Base-by-base conservation (phyloP, 2,113 vertebrate species). In the Thunnus thynnus region DNA sequence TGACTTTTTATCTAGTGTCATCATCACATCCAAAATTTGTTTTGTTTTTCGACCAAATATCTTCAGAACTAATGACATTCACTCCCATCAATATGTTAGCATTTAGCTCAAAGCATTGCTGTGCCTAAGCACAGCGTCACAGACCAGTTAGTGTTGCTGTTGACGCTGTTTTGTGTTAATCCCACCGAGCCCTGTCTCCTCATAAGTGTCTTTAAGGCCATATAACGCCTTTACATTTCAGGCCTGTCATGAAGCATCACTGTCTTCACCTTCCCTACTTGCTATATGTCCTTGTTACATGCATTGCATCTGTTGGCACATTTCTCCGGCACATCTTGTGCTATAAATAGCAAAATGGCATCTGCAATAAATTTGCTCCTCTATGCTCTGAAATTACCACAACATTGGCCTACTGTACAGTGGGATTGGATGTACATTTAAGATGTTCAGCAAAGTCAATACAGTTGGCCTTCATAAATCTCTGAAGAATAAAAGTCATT, bases 321-420 rank as follows among this genome's bases (percentile, higher is more conserved):
- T 72, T 83, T 85, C 79, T 74, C 46, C 69, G 52, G 55, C 86
- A 80, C 76, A 78, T 70, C 41, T 65, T 60, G 69, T 44, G 79
- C 84, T 92, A 90, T 89, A 89, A 90, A 91, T 92, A 90, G 77
- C 68, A 47, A 72, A 67, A 3, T 65, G 67, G 41, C 60, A 86
- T 88, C 70, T 81, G 71, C 67, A 63, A 58, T 64, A 66, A 78
- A 73, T 75, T 57, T 77, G 58, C 14, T 51, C 14, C 67, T 66
- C 56, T 83, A 32, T 7, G 50, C 63, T 57, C 73, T 76, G 41
- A 52, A 85, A 60, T 36, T 32, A 77, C 36, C 79, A 56, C 74
- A 64, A 18, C 10, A 51, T 14, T 14, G 36, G 8, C 6, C 8
- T 41, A 9, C 25, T 25, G 13, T 36, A 36, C n/a, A 22, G 13